Base-by-base conservation (phyloP, 2,113 vertebrate species). In the Gallinago jamesoni region DNA sequence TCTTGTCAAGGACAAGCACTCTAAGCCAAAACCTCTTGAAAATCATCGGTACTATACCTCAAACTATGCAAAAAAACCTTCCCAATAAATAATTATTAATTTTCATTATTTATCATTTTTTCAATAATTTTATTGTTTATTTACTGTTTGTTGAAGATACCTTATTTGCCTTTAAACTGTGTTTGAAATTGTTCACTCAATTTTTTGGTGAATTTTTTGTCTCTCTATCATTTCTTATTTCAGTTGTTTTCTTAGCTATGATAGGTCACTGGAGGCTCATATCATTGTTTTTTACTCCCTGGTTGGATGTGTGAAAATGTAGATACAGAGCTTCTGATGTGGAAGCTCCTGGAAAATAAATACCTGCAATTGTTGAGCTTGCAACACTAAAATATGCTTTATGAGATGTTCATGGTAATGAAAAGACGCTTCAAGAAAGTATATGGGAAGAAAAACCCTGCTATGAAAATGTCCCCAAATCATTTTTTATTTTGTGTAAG, bases 271-370 rank as follows among this genome's bases (percentile, higher is more conserved):
- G 63, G 92, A 91, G 95, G 84, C 94, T 83, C 91, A 85, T 87
- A 75, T 76, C 89, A 85, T 89, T 87, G 67, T 94, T 95, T 93
- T 87, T 87, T 89, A 93, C 68, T 87, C 87, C 94, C 87, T 76
- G 56, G 74, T 22, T 95, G 91, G 74, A 85, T 80, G 81, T 95
- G 78, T 82, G 63, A 94, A 92, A 94, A 82, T 96, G 91, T 89
- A 96, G 89, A 82, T 93, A 89, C 69, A 94, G 89, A 87, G 64
- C 28, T 91, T 95, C 69, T 91, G 77, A 90, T 84, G 77, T 89
- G 66, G 93, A 93, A 89, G 9, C 89, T 92, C 70, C 74, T 76
- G 63, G 89, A 96, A 96, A 96, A 96, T 94, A 94, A 97, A 96
- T 91, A 82, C 91, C 67, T 96, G 86, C 92, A 96, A 94, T 84